Conservation (phyloP, 2,888 invertebrate species). For the Thera britannica region DNA sequence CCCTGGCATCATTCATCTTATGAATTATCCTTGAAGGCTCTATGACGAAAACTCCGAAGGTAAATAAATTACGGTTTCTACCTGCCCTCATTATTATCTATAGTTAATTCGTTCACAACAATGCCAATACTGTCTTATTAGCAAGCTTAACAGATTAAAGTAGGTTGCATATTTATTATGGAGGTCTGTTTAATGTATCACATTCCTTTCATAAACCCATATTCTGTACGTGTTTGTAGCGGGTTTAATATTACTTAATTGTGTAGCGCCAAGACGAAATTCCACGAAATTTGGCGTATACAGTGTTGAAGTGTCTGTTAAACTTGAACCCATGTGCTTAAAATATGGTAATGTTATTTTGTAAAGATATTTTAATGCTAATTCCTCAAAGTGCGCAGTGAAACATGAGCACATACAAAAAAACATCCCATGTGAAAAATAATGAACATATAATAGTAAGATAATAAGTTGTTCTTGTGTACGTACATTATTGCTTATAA, state of each 20-base stretch:
- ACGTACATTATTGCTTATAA: too few species aligned
- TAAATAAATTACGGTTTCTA: conserved; percentile 19
- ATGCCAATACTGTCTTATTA: conserved; percentile 1
- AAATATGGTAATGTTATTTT: conserved; percentile 14
- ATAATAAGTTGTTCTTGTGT: too few species aligned
- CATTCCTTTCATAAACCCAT: conserved; percentile 42
- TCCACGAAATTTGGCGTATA: conserved; percentile 31
- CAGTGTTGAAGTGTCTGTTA: conserved; percentile 20
- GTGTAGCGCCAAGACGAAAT: conserved; percentile 32
- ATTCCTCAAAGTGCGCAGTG: not conserved
- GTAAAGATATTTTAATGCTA: conserved; percentile 11
- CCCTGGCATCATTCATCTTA: conserved; percentile 48
- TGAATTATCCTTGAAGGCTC: conserved; percentile 40
- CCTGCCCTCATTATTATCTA: conserved; percentile 2
- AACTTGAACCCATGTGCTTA: conserved; percentile 18
- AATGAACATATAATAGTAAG: not conserved
- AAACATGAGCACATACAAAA: not conserved
- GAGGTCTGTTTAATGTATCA: conserved; percentile 43
- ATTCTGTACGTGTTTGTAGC: conserved; percentile 40
- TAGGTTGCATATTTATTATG: conserved; percentile 39
- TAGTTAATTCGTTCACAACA: not conserved
- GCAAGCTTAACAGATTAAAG: conserved; percentile 39
- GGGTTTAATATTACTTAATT: conserved; percentile 45
- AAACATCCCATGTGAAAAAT: not conserved
- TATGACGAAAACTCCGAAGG: conserved; percentile 27